Evolutionary conservation across 1,140 invertebrate genomes (phyloP), one percentile per base, ranked within the genome.

Genomic region (Bombus polaris): DNA sequence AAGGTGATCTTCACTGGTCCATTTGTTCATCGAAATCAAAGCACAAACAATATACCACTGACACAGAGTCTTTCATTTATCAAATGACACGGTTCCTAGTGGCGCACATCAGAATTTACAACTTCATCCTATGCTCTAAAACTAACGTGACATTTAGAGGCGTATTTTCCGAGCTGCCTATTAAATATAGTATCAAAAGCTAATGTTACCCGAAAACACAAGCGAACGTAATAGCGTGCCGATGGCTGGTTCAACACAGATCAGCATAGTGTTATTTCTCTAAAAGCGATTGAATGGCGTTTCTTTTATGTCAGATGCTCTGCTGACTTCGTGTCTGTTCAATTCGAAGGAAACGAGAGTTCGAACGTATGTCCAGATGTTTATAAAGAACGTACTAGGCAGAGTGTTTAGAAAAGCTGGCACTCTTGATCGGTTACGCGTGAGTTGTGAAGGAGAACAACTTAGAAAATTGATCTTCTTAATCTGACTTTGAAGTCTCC

Each of bases 141-240:
- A 70, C 68, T 10, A 70, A 70, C 68, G 22, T 35, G 35, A 70
- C 37, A 39, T 70, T 70, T 70, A 70, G 35, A 70, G 37, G 5
- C 68, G 68, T 39, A 70, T 39, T 39, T 70, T 25, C 37, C 35
- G 22, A 39, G 68, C 68, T 39, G 37, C 10, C 35, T 70, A 70
- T 71, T 71, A 71, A 71, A 71, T 71, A 71, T 39, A 71, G 68
- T 71, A 71, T 39, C 68, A 39, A 39, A 71, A 37, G 35, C 68
- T 71, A 37, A 68, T 68, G 22, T 71, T 70, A 71, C 68, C 25
- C 25, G 37, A 39, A 71, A 71, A 71, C 35, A 68, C 68, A 71
- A 39, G 37, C 12, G 10, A 18, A 37, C 25, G 12, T 39, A 13
- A 71, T 39, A 71, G 37, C 15, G 18, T 25, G 4, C 12, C 37